Conservation (phyloP, 1,140 invertebrate genomes). For the Cyphomyrmex costatus region DNA sequence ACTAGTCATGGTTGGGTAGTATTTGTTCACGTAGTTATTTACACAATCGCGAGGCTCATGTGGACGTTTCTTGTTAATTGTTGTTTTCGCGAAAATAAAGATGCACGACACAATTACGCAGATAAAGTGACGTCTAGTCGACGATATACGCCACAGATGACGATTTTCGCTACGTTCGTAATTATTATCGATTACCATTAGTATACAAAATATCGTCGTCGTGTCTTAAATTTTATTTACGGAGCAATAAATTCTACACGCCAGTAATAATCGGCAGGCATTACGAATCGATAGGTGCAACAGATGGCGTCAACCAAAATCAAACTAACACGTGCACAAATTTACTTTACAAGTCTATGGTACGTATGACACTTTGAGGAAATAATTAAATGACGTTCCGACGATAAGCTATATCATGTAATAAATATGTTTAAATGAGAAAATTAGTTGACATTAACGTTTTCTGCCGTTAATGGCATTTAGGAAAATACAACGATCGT, state of each 20-base stretch:
- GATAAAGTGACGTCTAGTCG: slow-evolving; percentile 23
- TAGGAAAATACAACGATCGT: background rate
- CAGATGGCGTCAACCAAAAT: slow-evolving; percentile 65
- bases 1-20: slow-evolving; percentile 28
- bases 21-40: slow-evolving; percentile 59
- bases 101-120: slow-evolving; percentile 8
- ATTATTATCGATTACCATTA: slow-evolving; percentile 51
- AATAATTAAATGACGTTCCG: slow-evolving; percentile 61
- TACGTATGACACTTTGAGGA: slow-evolving; percentile 28
- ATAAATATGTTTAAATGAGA: slow-evolving; percentile 34
- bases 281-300: slow-evolving; percentile 65
- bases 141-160: slow-evolving; percentile 38
- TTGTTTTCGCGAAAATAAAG: slow-evolving; percentile 19
- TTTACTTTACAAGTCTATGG: slow-evolving; percentile 15
- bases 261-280: slow-evolving; percentile 59
- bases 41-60: slow-evolving; percentile 34
- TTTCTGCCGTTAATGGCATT: slow-evolving; percentile 12
- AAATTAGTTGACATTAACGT: slow-evolving; percentile 62
- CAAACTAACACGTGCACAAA: slow-evolving; percentile 14
- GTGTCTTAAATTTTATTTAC: slow-evolving; percentile 72
- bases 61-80: slow-evolving; percentile 50
- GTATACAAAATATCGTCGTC: background rate
- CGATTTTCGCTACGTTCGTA: slow-evolving; percentile 28
- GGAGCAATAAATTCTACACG: slow-evolving; percentile 58
- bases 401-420: slow-evolving; percentile 59